Conservation (phyloP, 2,113 vertebrate genomes). For the Guaruba guarouba region DNA sequence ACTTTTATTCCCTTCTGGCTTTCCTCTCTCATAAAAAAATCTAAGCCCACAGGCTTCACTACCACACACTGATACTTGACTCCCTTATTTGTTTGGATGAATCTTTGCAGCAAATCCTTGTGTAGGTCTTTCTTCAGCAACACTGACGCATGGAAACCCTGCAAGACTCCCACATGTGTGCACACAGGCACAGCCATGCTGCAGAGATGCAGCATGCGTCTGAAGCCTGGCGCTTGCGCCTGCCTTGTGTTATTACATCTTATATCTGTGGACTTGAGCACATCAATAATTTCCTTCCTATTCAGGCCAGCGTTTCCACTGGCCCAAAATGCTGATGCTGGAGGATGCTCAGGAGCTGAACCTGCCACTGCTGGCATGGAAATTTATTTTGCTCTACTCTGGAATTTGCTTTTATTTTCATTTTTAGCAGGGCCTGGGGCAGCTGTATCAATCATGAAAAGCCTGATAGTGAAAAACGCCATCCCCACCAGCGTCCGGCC, state of each 20-base stretch:
- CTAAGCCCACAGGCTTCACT: not conserved
- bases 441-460: slow-evolving; percentile 11
- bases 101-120: not conserved
- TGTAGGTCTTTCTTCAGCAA: not conserved
- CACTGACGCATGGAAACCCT: rapidly evolving
- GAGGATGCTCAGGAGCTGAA: not conserved
- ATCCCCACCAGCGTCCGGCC: rapidly evolving
- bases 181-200: not conserved
- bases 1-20: not conserved
- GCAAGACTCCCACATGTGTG: not conserved
- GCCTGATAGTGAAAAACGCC: not conserved
- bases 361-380: not conserved
- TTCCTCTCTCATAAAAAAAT: not conserved
- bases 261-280: not conserved
- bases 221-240: rapidly evolving
- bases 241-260: not conserved
- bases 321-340: not conserved
- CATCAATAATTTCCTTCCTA: not conserved
- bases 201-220: not conserved
- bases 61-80: not conserved
- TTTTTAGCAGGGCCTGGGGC: not conserved
- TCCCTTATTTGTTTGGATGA: not conserved
- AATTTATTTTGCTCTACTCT: not conserved
- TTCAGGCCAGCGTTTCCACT: not conserved
- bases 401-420: not conserved